A percentile compares a stretch with the other conserved stretches of the same genome.
Conservation (phyloP, 2,888 invertebrate genomes). For the Heliconius ismenius region DNA sequence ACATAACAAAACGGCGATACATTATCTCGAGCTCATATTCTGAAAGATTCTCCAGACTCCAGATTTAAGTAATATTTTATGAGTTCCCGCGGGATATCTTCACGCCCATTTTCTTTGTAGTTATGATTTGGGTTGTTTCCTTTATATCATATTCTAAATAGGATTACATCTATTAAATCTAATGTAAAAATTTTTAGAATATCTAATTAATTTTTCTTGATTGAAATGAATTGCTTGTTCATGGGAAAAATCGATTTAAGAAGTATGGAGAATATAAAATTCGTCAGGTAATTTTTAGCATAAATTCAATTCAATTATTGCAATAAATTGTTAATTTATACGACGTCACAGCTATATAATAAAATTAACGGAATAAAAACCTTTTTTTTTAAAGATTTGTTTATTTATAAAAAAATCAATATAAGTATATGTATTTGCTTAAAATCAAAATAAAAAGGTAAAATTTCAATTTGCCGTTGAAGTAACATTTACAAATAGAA, state of each 20-base stretch:
- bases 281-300: too few relatives aligned
- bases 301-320: background rate
- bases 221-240: too few relatives aligned
- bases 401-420: background rate
- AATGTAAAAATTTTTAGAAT: too few relatives aligned
- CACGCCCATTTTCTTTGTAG: too few relatives aligned
- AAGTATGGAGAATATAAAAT: too few relatives aligned
- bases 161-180: too few relatives aligned
- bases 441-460: background rate
- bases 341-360: background rate
- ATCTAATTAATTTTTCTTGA: too few relatives aligned
- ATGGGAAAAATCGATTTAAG: too few relatives aligned
- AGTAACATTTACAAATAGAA: constrained; percentile 49
- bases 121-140: too few relatives aligned
- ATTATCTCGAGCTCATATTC: constrained; percentile 31
- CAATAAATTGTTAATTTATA: background rate
- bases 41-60: constrained; percentile 15
- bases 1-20: constrained; percentile 33
- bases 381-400: background rate
- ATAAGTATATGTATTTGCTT: too few relatives aligned
- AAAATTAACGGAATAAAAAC: too few relatives aligned
- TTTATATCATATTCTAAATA: too few relatives aligned
- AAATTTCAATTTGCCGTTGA: background rate
- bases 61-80: constrained; percentile 25
- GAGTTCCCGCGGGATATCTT: background rate